Evolutionary conservation across 2,797 vertebrate genomes (phyloP).

Genomic region (Antrozous pallidus): DNA sequence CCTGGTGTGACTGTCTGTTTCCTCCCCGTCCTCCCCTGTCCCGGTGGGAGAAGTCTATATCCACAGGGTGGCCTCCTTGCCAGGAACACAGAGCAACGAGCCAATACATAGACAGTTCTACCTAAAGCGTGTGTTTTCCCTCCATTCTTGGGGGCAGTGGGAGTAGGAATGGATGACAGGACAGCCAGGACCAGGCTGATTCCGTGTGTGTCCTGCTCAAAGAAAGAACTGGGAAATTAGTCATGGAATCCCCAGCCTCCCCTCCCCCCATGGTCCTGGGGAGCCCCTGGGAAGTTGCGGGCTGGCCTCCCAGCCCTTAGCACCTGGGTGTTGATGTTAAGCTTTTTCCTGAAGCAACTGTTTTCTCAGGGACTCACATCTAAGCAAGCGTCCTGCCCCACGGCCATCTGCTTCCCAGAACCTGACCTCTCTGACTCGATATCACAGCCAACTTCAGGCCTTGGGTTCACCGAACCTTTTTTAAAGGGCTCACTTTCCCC

Average conservation of each 20-base stretch:
- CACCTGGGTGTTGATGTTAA: background rate
- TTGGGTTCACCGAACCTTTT: background rate
- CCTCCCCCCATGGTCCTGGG: too few species aligned
- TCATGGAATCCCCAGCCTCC: too few species aligned
- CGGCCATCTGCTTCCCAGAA: background rate
- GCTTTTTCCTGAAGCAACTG: background rate
- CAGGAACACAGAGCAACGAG: rapidly evolving
- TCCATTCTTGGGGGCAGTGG: too few species aligned
- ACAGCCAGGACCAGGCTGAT: rapidly evolving
- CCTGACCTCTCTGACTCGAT: background rate
- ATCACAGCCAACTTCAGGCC: background rate
- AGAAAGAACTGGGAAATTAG: too few species aligned
- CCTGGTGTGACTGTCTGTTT: too few species aligned
- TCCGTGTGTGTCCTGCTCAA: background rate
- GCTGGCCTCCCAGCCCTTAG: background rate
- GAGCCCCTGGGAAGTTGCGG: background rate
- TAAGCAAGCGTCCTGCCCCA: background rate
- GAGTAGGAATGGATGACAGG: rapidly evolving
- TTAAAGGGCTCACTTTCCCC: background rate
- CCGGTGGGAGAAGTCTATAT: background rate
- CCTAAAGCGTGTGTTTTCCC: background rate
- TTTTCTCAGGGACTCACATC: background rate
- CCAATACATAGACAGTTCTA: rapidly evolving
- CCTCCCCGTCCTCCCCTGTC: rapidly evolving
- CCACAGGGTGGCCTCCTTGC: rapidly evolving